phyloP scores from a whole-genome alignment of 2,113 vertebrate species.

The Gymnorhina tibicen region DNA sequence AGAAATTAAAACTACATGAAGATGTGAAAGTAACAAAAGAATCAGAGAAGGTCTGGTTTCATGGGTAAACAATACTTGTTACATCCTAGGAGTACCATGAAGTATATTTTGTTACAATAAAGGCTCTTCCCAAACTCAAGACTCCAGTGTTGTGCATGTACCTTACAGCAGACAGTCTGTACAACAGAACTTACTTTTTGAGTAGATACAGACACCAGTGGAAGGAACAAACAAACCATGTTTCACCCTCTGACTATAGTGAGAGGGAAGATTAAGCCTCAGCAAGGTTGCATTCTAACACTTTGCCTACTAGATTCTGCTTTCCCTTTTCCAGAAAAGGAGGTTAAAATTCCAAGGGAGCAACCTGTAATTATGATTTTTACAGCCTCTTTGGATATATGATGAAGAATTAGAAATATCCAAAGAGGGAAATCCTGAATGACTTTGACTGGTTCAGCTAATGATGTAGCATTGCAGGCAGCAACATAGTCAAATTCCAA shows the following conservation, averaged over 20 bases:
- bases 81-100: not conserved
- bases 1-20: not conserved
- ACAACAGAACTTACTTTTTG: not conserved
- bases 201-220: not conserved
- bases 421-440: not conserved
- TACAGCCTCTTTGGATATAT: not conserved
- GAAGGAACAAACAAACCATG: not conserved
- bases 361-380: not conserved
- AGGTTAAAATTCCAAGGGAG: not conserved
- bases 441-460: not conserved
- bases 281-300: not conserved
- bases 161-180: not conserved
- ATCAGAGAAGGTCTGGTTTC: not conserved
- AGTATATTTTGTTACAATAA: not conserved
- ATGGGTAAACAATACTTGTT: not conserved
- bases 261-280: not conserved
- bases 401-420: not conserved
- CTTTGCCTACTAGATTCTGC: not conserved
- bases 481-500: not conserved
- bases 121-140: not conserved
- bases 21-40: not conserved
- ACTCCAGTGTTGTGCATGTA: not conserved
- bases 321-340: not conserved
- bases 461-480: fast-evolving
- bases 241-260: not conserved